Conservation (phyloP, 2,888 invertebrate species). For the Acanthopleura granulata region DNA sequence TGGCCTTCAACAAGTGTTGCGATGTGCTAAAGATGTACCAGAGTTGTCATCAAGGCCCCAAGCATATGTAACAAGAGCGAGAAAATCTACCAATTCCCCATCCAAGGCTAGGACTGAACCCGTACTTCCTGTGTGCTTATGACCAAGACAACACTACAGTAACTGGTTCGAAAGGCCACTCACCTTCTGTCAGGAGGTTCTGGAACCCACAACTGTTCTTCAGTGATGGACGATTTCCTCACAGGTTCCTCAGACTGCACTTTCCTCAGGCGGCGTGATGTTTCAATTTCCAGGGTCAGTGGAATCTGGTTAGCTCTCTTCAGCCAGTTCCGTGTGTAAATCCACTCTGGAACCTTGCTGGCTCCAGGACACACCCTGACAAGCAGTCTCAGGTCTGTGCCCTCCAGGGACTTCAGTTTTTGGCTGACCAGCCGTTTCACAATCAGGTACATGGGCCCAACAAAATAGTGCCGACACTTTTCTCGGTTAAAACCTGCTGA, state of each 20-base stretch:
- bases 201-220: constrained; percentile 53
- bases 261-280: constrained; percentile 35
- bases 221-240: constrained; percentile 40
- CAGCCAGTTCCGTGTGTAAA: constrained; percentile 51
- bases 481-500: constrained; percentile 52
- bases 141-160: too few species aligned
- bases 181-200: constrained; percentile 61
- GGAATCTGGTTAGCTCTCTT: constrained; percentile 42
- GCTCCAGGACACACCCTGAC: constrained; percentile 52
- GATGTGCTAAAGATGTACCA: too few species aligned
- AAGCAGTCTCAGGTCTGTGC: constrained; percentile 42
- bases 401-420: constrained; percentile 43
- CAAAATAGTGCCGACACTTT: constrained; percentile 56
- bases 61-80: too few species aligned
- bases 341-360: constrained; percentile 42
- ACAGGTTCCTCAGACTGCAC: constrained; percentile 29
- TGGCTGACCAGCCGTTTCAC: constrained; percentile 54
- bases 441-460: constrained; percentile 61
- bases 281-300: constrained; percentile 43
- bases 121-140: too few species aligned
- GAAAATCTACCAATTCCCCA: too few species aligned
- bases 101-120: too few species aligned
- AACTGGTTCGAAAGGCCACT: not conserved
- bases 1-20: too few species aligned
- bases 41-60: too few species aligned